Base-by-base conservation (phyloP, 2,113 vertebrate genomes). In the Proterorhinus semilunaris region DNA sequence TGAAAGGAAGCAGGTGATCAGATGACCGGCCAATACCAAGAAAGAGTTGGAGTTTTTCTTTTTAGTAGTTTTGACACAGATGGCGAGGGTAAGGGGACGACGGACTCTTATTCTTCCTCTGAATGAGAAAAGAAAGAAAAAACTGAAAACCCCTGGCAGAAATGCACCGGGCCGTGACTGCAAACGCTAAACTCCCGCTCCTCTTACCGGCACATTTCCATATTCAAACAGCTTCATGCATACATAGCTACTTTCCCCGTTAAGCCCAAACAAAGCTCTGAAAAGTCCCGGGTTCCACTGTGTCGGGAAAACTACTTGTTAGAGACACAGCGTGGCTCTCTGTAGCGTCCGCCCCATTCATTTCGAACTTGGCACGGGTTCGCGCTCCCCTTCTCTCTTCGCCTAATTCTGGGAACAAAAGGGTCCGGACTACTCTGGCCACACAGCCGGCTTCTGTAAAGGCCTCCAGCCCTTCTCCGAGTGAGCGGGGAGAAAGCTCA, bases 331-430 rank as follows among this genome's bases (percentile, higher is more conserved):
- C 49, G 64, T 83, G 73, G 69, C 49, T 75, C 75, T 86, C 82
- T 88, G 83, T 85, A 72, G 71, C 45, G 55, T 80, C 80, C 53
- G 57, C 72, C 78, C 82, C 74, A 85, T 89, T 90, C 86, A 86
- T 47, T 36, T 71, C 80, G 17, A 0, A 63, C 69, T 82, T 89
- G 83, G 83, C 84, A 75, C 63, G 71, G 79, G 86, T 85, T 45
- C 72, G 66, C 45, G 63, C 69, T 85, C 85, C 82, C 55, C 84
- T 76, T 67, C 76, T 83, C 83, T 88, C 81, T 77, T 83, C 76
- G 84, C 90, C 91, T 91, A 89, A 91, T 92, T 92, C 90, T 57
- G 27, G 84, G 86, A 84, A 92, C 89, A 91, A 91, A 91, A 86
- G 85, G 68, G 76, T 85, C 74, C 90, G 27, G 27, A 89, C 90